A percentile compares a stretch with the other conserved stretches of the same genome.
These are phyloP conservation scores for Brachionus rotundiformis DNA, from an alignment of 1,140 invertebrate genomes.

Conservation along the genomic window DNA sequence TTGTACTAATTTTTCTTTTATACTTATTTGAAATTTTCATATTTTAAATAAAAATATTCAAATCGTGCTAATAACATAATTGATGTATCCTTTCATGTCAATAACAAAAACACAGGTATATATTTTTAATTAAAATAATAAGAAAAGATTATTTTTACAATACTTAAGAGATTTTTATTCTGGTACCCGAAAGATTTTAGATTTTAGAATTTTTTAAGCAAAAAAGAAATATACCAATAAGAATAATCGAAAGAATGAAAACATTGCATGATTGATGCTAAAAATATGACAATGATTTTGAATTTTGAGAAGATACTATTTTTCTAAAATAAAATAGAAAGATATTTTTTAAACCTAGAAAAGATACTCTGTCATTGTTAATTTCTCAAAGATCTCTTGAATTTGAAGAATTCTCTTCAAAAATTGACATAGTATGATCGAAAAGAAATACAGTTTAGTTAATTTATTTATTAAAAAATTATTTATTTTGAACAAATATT, in stretches of 20 bases:
- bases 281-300: no score
- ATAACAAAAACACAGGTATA: not conserved
- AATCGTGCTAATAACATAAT: no score
- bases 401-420: not conserved
- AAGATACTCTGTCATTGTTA: no score
- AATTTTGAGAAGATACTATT: no score
- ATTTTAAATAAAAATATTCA: no score
- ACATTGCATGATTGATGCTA: not conserved
- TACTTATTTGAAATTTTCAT: no score
- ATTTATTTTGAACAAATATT: not conserved
- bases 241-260: not conserved
- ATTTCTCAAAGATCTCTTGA: not conserved
- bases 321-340: no score
- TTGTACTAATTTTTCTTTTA: no score
- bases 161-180: not conserved
- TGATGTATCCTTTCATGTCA: not conserved
- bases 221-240: not conserved
- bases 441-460: not conserved
- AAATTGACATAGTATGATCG: not conserved
- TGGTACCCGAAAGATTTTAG: not conserved
- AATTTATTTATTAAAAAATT: not conserved
- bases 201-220: not conserved
- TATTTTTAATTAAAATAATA: not conserved
- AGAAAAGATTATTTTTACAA: not conserved
- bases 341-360: no score